Percentiles rank a stretch among this genome's conserved stretches.
Evolutionary conservation across 2,888 invertebrate genomes (phyloP).

Genomic region (Eurois occulta): DNA sequence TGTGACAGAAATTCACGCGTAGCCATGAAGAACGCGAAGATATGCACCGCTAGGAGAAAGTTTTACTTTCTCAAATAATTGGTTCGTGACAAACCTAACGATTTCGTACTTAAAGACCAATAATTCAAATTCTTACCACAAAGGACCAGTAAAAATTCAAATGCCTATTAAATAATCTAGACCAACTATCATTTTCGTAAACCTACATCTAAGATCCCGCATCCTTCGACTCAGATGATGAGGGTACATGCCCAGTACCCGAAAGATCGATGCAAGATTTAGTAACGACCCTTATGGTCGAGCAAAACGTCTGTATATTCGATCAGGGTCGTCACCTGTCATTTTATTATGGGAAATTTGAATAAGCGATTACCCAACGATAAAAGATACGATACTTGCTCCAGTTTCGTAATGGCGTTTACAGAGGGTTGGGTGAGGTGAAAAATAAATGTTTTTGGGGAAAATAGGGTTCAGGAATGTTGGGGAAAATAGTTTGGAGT

Average conservation of each 20-base stretch:
- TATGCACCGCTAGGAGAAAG: not conserved
- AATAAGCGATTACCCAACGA: slow-evolving; percentile 69
- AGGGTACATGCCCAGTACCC: slow-evolving; percentile 67
- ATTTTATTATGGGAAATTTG: slow-evolving; percentile 69
- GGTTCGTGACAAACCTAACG: not conserved
- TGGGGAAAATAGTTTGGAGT: slow-evolving; percentile 18
- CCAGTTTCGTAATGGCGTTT: slow-evolving; percentile 56
- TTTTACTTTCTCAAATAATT: not conserved
- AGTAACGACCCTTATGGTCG: slow-evolving; percentile 68
- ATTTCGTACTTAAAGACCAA: no score
- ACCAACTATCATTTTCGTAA: slow-evolving; percentile 15
- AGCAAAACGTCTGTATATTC: slow-evolving; percentile 71
- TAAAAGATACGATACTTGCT: slow-evolving; percentile 63
- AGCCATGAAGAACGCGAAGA: not conserved
- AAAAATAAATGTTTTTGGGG: slow-evolving; percentile 47
- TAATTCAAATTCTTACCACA: not conserved
- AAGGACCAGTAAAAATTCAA: not conserved
- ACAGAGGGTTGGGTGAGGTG: slow-evolving; percentile 43
- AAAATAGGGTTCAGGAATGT: slow-evolving; percentile 28
- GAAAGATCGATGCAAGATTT: slow-evolving; percentile 73
- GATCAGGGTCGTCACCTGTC: slow-evolving; percentile 71
- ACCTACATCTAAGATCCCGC: slow-evolving; percentile 41
- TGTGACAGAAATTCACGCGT: not conserved
- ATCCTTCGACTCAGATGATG: slow-evolving; percentile 63
- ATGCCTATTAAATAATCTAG: slow-evolving; percentile 31